Evolutionary conservation across 92 coral and sea anemone genomes (phyloP), one percentile per base, ranked within the genome.

Genomic region (Actinostola sp.): DNA sequence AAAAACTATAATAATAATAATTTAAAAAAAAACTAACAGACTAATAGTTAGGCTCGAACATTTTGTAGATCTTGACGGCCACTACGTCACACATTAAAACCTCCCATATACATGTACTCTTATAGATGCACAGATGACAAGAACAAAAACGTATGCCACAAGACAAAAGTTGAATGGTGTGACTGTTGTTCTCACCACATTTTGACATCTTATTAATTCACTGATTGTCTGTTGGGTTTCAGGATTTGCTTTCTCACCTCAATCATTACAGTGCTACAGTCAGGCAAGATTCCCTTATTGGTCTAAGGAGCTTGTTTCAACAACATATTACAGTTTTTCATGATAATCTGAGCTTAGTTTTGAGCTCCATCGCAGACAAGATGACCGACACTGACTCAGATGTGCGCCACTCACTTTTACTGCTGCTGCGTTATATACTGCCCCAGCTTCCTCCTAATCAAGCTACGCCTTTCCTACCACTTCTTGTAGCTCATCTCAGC

Each of bases 231-330:
- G 23, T 8, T 3, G 11, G 12, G 9, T 23, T 56, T 31, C 70
- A 90, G 93, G 98, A 94, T 71, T 64, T 94, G 41, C 79, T 88
- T 8, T 54, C 81, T 11, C 91, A 82, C 52, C 86, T 92, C 14
- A 72, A 89, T 32, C 98, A 94, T 71, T 94, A 94, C 82, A 95
- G 80, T 76, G 61, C 89, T 0, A 68, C 87, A 21, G 88, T 89
- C 5, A 80, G 99, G 32, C 82, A 92, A 60, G 97, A 89, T 57
- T 93, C 97, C 17, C 75, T 95, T 23, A 63, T 63, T 49, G 97
- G 97, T 38, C 75, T 95, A 25, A 83, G 89, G 58, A 77, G 71
- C 73, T 67, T 95, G 25, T 87, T 95, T 44, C 88, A 95, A 35
- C 74, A 51, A 50, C 92, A 95, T 35, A 82, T 60, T 41, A 33